Evolutionary conservation across 2,113 vertebrate species (phyloP), one percentile per base, ranked within the genome.

Genomic region (Microcebus jonahi): DNA sequence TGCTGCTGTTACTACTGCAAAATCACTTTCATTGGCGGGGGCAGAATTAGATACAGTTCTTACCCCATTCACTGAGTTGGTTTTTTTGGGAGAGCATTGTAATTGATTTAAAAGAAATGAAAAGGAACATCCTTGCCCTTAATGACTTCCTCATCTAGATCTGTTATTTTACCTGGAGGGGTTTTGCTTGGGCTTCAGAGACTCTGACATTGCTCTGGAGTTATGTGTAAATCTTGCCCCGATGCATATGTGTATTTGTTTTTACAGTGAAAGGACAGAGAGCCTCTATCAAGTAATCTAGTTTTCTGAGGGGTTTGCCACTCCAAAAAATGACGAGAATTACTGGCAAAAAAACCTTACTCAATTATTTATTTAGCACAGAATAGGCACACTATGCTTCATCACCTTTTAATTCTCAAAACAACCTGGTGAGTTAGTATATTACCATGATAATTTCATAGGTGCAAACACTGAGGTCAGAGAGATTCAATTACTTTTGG

Each of bases 371-470:
- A 34, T 87, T 82, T 73, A 90, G 57, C 53, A 23, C 17, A 87
- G 77, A 81, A 50, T 27, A 68, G 76, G 67, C 27, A 89, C 23
- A 76, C 71, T 55, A 25, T 6, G 7, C 83, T 65, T 53, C 29
- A 71, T 59, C 8, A 17, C 36, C 42, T 87, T 73, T 70, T 80
- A 70, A 65, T 90, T 68, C 55, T 92, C 80, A 39, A 59, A 92
- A 90, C 76, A 87, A 81, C 42, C 39, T 39, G 23, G 2, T 45
- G 36, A 77, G 39, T 88, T 90, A 85, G 63, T 45, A 48, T 70
- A 90, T 76, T 90, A 11, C 39, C 14, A 76, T 61, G 55, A 80
- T 79, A 93, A 97, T 90, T 95, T 95, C 61, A 93, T 18, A 96
- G 71, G 71, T 88, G 71, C 73, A 90, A 96, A 94, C 84, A 85